A percentile compares a stretch with the other conserved stretches of the same genome.
These are phyloP conservation scores for Camelus dromedarius DNA, from an alignment of 2,113 vertebrate species.

Conservation along the genomic window DNA sequence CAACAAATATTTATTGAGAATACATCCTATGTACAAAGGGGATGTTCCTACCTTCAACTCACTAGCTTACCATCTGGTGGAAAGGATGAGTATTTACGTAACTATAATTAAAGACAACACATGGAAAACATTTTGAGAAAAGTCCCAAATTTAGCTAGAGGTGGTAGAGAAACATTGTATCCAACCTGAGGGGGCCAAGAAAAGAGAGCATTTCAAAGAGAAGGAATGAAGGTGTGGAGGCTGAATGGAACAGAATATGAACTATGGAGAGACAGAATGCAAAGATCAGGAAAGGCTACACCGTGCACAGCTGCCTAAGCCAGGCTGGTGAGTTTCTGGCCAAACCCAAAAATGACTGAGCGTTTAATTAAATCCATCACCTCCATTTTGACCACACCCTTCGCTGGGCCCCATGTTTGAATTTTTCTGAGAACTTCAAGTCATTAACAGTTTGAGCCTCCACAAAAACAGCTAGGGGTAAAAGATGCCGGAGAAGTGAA, in stretches of 20 bases:
- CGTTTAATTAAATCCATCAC: not conserved
- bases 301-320: not conserved
- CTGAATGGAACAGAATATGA: not conserved
- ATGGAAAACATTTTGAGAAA: not conserved
- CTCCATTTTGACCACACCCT: not conserved
- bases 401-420: not conserved
- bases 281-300: not conserved
- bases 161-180: not conserved
- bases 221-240: not conserved
- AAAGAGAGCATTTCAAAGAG: not conserved
- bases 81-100: not conserved
- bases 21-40: not conserved
- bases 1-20: not conserved
- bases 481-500: not conserved
- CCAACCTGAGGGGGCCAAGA: not conserved
- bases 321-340: not conserved
- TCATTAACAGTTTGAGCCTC: not conserved
- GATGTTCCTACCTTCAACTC: too few relatives aligned
- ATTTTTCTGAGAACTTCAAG: conserved; percentile 5
- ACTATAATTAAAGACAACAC: not conserved
- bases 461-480: not conserved
- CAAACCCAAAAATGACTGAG: not conserved
- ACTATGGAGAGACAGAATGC: rapidly evolving
- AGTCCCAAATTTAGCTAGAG: not conserved
- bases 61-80: not conserved